Evolutionary conservation across 2,113 vertebrate genomes (phyloP).

Genomic region (Redunca redunca): DNA sequence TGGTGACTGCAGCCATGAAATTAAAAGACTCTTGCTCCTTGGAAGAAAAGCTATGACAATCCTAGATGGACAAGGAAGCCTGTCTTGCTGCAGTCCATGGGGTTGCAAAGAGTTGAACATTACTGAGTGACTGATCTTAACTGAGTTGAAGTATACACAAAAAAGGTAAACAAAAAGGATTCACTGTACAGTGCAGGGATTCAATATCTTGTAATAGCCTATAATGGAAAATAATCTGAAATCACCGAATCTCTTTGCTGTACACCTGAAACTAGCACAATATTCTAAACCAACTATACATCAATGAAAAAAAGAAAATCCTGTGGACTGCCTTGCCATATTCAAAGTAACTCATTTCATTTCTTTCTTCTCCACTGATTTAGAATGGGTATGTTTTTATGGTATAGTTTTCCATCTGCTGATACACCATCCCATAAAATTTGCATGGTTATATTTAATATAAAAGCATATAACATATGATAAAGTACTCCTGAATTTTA

Average conservation of each 20-base stretch:
- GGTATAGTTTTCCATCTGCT: neutral
- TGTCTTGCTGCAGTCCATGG: neutral
- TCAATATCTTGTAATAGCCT: neutral
- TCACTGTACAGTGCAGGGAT: neutral
- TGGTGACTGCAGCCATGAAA: neutral
- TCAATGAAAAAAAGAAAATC: neutral
- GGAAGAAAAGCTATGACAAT: neutral
- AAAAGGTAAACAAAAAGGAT: neutral
- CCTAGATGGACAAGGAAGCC: neutral
- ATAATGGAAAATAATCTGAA: neutral
- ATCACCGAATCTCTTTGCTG: neutral
- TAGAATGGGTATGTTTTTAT: neutral
- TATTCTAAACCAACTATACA: neutral
- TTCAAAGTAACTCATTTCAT: neutral
- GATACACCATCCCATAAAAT: neutral
- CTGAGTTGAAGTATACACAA: neutral
- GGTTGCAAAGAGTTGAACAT: neutral
- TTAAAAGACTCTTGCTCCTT: neutral
- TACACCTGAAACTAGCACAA: neutral
- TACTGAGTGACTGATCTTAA: neutral
- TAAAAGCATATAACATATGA: neutral
- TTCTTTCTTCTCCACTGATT: neutral
- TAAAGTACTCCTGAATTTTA: neutral
- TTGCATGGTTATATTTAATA: neutral
- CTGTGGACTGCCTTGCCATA: neutral